Evolutionary conservation across 2,113 vertebrate genomes (phyloP), one percentile per base, ranked within the genome.

Genomic region (Laterallus jamaicensis): DNA sequence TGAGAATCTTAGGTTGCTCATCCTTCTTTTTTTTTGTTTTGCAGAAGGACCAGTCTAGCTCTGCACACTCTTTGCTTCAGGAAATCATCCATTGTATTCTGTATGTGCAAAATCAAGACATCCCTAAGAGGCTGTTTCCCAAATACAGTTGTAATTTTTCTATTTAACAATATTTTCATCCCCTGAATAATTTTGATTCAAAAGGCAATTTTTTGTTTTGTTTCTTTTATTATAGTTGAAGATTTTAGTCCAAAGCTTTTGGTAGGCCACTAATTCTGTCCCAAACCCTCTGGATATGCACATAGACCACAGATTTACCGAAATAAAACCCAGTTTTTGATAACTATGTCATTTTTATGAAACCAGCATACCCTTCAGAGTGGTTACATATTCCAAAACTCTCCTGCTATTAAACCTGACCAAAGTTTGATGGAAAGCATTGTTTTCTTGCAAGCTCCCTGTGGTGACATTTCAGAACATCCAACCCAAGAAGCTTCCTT

Each of bases 301-400:
- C 22, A 55, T 29, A 26, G 22, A 29, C 64, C 58, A 58, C 59
- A 76, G 26, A 20, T 92, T 74, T 91, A 73, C 74, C 60, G 26
- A 94, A 85, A 78, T 81, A 73, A 90, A 94, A 58, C 3, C 37
- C 42, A 60, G 20, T 56, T 50, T 44, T 76, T 66, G 58, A n/a
- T 50, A 47, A 44, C 24, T 82, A 77, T 67, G 50, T 78, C 32
- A 82, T 88, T 96, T 96, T 26, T 94, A n/a, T 82, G 86, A 96
- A 95, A n/a, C 14, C 73, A 95, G 52, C 39, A 64, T 78, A 70
- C 62, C 81, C 63, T 89, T 94, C 59, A 75, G 56, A 39, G 50
- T 92, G 66, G 66, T 37, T 50, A 47, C 44, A 37, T 24, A 83
- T 82, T 85, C 87, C 60, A 64, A 82, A 88, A 80, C 35, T 58